These are phyloP conservation scores for Drosophila borborema DNA, from an alignment of 2,888 invertebrate species.

Conservation along the genomic window DNA sequence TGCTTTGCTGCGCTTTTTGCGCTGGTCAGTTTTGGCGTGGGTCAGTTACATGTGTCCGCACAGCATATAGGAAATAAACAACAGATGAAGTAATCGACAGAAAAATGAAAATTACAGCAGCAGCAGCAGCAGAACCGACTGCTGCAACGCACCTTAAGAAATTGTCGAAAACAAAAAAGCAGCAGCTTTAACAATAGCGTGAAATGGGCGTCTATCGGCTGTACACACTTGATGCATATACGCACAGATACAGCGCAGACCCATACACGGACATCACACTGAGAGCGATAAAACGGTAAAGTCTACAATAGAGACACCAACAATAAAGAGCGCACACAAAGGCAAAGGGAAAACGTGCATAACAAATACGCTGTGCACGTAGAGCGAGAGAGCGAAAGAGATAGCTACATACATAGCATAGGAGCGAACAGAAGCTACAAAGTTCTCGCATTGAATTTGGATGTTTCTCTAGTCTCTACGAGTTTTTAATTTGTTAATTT, in stretches of 20 bases:
- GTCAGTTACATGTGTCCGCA: conserved; percentile 49
- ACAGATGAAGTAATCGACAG: conserved; percentile 71
- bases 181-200: conserved; percentile 11
- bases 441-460: conserved; percentile 41
- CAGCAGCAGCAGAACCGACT: conserved; percentile 24
- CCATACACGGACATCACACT: conserved; percentile 1
- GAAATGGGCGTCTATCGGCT: conserved; percentile 32
- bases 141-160: conserved; percentile 29
- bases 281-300: conserved; percentile 38
- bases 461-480: conserved; percentile 20
- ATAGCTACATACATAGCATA: conserved; percentile 17
- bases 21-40: conserved; percentile 72
- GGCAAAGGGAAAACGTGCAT: conserved; percentile 57
- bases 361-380: conserved; percentile 39
- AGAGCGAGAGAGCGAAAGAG: conserved; percentile 5
- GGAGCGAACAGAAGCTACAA: conserved; percentile 15
- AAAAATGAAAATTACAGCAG: conserved; percentile 48
- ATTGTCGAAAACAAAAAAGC: conserved; percentile 3
- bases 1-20: conserved; percentile 55
- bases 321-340: conserved; percentile 47
- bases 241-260: conserved; percentile 6
- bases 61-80: conserved; percentile 72
- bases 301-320: conserved; percentile 23
- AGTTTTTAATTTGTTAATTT: conserved; percentile 31
- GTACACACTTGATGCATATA: conserved; percentile 52